Base-by-base conservation (phyloP, 2,888 invertebrate genomes). In the Acholoe squamosa region DNA sequence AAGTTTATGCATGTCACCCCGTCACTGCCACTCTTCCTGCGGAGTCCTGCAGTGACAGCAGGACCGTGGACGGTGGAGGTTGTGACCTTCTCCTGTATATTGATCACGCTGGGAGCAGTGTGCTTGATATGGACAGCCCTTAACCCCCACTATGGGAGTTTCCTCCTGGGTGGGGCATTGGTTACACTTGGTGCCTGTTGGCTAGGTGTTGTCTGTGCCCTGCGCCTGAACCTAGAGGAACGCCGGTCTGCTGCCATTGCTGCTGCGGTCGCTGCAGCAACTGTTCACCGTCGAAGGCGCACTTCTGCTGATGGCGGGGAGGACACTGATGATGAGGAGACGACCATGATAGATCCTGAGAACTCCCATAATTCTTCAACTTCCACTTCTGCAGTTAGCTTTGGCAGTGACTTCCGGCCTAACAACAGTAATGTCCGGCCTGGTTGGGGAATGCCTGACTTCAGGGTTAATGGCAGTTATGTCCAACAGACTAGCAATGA, bases 51-150 rank as follows among this genome's bases (percentile, higher is more conserved):
- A 16, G 52, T 86, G 54, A 86, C 52, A 0, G 22, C 25, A 19
- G 52, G 54, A 1, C 56, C 86, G 5, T 86, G 86, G 52, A 86
- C 86, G 1, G 86, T 86, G 86, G 86, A 86, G 56, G 54, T 86
- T 3, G 86, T 86, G 54, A 54, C 54, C 52, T 86, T 86, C 86
- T 86, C 86, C 25, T 86, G 54, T 25, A n/a, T 86, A 3, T 54
- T 86, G 0, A 54, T 86, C 28, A 86, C 86, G 10, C 86, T 86
- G 19, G 86, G 86, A 12, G 1, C 16, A n/a, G 56, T 56, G 10
- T 52, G 52, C 19, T 54, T 86, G n/a, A 28, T 86, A 10, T 86
- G 86, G 86, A 86, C 86, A 0, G 86, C 86, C n/a, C 5, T 86
- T 1, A 52, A 56, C 14, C 86, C 86, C 19, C n/a, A 54, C 10